phyloP scores from a whole-genome alignment of 2,113 vertebrate species.

The Microtus pennsylvanicus region DNA sequence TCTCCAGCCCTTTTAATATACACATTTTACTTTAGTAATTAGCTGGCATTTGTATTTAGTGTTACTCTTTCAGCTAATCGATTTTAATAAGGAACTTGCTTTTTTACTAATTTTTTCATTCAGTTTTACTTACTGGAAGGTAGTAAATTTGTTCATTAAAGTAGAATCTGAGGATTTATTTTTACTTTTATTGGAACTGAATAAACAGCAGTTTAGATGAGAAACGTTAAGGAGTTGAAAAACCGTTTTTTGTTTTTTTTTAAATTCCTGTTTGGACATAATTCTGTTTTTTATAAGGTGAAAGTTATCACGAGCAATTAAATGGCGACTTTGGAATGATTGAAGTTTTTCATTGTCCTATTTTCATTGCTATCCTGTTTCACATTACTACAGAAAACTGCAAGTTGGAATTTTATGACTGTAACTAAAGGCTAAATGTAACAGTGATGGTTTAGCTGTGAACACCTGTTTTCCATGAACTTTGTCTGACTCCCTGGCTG shows the following conservation, averaged over 20 bases:
- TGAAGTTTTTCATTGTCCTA: constrained; percentile 34
- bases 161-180: constrained; percentile 24
- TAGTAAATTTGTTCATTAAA: constrained; percentile 45
- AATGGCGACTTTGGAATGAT: constrained; percentile 48
- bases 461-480: constrained; percentile 78
- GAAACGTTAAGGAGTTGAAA: constrained; percentile 32
- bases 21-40: constrained; percentile 12
- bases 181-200: constrained; percentile 15
- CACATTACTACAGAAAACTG: constrained; percentile 52
- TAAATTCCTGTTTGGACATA: background rate
- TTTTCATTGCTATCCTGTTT: constrained; percentile 61
- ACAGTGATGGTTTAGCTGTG: constrained; percentile 60
- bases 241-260: background rate
- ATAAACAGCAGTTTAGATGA: constrained; percentile 44
- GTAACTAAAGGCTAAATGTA: constrained; percentile 68
- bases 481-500: constrained; percentile 71
- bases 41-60: background rate
- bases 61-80: background rate
- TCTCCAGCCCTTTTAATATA: background rate
- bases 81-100: constrained; percentile 19
- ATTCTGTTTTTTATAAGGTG: constrained; percentile 8
- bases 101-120: constrained; percentile 51
- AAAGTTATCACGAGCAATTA: constrained; percentile 28
- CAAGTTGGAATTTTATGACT: constrained; percentile 67
- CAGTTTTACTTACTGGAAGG: background rate